A percentile compares a stretch with the other conserved stretches of the same genome.
Conservation (phyloP, 2,113 vertebrate genomes). For the Lagopus leucura region DNA sequence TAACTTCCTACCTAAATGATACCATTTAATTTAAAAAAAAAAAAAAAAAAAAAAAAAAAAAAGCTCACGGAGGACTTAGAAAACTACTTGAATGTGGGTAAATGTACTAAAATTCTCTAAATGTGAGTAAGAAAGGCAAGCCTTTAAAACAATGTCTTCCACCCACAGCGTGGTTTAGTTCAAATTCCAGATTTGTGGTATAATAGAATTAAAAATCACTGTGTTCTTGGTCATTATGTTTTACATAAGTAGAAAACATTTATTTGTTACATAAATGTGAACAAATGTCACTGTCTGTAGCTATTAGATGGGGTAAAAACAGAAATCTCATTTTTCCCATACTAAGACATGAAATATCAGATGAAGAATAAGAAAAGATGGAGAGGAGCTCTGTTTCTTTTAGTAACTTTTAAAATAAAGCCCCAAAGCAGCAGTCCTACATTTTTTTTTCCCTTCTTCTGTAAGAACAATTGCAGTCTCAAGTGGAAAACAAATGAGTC, state of each 20-base stretch:
- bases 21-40: neutral
- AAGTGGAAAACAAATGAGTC: slow-evolving; percentile 40
- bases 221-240: neutral
- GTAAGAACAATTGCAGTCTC: neutral
- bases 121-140: neutral
- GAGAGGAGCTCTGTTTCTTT: neutral
- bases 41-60: neutral
- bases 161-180: neutral
- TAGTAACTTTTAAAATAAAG: neutral
- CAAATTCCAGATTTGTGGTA: slow-evolving; percentile 12
- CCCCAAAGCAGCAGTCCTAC: neutral
- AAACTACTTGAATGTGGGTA: neutral
- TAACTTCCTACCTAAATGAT: neutral
- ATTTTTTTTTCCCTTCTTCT: neutral
- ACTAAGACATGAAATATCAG: neutral
- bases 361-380: neutral
- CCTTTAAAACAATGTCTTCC: neutral
- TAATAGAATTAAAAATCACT: neutral
- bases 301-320: neutral
- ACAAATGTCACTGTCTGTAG: neutral
- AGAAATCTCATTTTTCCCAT: neutral
- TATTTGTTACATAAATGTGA: neutral
- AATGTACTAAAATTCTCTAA: neutral
- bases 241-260: neutral
- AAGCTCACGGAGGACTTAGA: neutral